Base-by-base conservation (phyloP, 2,113 vertebrate genomes). In the Bombycilla garrulus region DNA sequence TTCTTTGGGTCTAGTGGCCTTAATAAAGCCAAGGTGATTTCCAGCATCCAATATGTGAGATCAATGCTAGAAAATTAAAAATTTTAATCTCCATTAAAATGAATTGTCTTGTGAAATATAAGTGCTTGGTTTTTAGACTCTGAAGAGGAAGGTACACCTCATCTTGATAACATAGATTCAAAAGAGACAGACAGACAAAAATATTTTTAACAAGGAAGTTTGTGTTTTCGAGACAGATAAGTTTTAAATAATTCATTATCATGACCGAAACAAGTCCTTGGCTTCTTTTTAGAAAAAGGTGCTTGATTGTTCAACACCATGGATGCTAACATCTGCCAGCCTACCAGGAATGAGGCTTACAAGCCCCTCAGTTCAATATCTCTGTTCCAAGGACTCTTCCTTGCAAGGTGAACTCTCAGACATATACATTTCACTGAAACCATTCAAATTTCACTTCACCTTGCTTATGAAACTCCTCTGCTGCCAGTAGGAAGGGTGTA, bases 401-500 rank as follows among this genome's bases (percentile, higher is more conserved):
- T 80, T 5, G 0, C 1, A 2, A 82, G 25, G 12, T 81, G 61
- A 88, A 28, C 40, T 67, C 25, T 62, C 57, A 81, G 45, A 72
- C 0, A 4, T 6, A 60, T 1, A n/a, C 0, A 0, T 73, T 86
- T 72, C 72, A 48, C n/a, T 62, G 38, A 80, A 92, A 44, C 45
- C 21, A 54, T 57, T 72, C 45, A 80, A 71, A 92, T 90, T 65
- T 88, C 66, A 40, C 42, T 85, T 81, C 42, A 58, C 11, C 8
- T 69, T 93, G 33, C 24, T 86, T 62, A 38, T 1, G 3, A 70
- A 78, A 88, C 31, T 60, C 82, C 44, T 54, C 40, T 6, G 5
- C 50, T 93, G 40, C 28, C 28, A 53, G 0, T 26, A 4, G 3
- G n/a, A 45, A 0, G 1, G 12, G 8, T 48, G 11, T 44, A 91